Conservation (phyloP, 2,113 vertebrate species). For the Aix galericulata region DNA sequence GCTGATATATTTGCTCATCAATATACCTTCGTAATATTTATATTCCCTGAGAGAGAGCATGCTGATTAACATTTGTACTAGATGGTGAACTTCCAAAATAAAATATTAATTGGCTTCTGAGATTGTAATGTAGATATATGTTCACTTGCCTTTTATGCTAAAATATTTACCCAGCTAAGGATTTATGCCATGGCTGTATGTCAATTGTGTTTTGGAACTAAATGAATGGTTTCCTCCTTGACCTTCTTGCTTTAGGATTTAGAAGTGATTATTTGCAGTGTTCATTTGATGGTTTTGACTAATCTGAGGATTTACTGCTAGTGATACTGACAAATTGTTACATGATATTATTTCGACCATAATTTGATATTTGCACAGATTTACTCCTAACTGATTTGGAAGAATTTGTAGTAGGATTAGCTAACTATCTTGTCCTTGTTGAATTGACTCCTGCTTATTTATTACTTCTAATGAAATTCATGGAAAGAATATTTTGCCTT, state of each 20-base stretch:
- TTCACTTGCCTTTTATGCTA: neutral
- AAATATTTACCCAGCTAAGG: neutral
- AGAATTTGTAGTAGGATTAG: neutral
- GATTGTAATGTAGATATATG: neutral
- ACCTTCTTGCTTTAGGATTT: neutral
- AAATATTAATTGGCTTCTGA: neutral
- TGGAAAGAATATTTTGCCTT: neutral
- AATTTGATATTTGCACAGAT: neutral
- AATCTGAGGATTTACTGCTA: constrained; percentile 4
- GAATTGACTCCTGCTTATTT: neutral
- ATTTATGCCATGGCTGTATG: neutral
- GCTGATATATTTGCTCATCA: neutral
- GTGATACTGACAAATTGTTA: neutral
- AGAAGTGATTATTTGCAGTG: neutral
- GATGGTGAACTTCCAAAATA: neutral
- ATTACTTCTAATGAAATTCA: neutral
- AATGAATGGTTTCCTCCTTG: neutral
- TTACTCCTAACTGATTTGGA: neutral
- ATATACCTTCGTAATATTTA: neutral
- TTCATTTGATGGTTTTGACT: neutral
- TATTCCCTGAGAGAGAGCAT: neutral
- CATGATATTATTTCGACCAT: neutral
- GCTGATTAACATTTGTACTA: neutral
- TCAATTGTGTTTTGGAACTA: neutral
- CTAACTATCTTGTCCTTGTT: neutral